Conservation (phyloP, 2,113 vertebrate species). For the Myotis davidii region DNA sequence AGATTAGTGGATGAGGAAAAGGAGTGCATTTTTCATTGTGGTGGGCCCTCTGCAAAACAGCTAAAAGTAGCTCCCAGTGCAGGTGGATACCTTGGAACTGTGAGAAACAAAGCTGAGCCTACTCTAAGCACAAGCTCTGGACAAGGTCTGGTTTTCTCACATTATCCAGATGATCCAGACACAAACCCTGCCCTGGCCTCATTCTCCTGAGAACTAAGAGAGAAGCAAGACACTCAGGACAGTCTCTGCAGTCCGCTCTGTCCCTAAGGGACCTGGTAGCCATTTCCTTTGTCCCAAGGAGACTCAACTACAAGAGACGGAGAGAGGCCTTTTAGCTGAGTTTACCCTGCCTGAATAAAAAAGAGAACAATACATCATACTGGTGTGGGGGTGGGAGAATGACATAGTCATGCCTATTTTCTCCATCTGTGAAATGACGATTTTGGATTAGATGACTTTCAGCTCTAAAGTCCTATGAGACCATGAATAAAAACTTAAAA, state of each 20-base stretch:
- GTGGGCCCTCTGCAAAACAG: background rate
- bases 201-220: background rate
- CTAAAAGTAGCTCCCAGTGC: background rate
- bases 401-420: background rate
- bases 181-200: background rate
- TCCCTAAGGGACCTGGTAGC: background rate
- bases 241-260: background rate
- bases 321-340: background rate
- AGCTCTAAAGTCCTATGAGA: background rate
- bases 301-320: background rate
- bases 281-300: background rate
- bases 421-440: background rate
- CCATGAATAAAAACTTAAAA: conserved; percentile 32
- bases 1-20: background rate
- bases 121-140: background rate
- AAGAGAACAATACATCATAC: background rate
- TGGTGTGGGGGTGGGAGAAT: background rate
- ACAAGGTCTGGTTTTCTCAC: background rate
- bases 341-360: background rate
- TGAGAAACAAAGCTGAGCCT: background rate
- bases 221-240: background rate
- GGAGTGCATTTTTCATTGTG: background rate
- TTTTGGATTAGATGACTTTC: background rate
- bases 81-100: background rate
- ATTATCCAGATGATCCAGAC: background rate